phyloP scores from a whole-genome alignment of 92 coral and sea anemone species.

The Porites rus region DNA sequence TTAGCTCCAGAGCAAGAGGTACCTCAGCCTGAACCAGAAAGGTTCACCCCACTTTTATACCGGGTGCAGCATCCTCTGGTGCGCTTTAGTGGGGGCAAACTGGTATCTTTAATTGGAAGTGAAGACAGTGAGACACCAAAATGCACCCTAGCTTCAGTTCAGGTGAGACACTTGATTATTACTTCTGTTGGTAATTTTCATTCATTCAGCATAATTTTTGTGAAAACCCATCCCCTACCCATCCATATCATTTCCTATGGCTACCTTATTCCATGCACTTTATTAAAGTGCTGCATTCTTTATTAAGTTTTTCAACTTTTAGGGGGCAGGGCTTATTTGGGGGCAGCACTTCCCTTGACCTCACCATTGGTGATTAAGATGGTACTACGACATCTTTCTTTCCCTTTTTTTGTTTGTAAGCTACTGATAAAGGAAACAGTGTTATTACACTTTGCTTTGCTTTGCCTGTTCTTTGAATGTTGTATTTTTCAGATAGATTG shows the following conservation, averaged over 20 bases:
- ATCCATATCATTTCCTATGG: no score
- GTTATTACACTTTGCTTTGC: not conserved
- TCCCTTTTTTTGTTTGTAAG: not conserved
- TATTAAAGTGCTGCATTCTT: no score
- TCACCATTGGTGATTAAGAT: no score
- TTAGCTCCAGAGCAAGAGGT: conserved; percentile 2
- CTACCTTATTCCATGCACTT: no score
- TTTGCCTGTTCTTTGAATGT: not conserved
- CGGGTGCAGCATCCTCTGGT: conserved; percentile 38
- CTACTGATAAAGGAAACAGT: not conserved
- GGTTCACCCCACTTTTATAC: conserved; percentile 36
- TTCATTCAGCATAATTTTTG: no score
- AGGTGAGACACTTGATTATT: conserved; percentile 10
- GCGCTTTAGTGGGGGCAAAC: conserved; percentile 28
- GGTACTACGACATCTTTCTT: no score
- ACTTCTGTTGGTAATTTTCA: not conserved
- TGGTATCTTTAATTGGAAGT: conserved; percentile 28
- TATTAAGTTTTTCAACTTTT: no score
- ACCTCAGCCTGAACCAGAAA: conserved; percentile 4
- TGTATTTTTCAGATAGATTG: not conserved
- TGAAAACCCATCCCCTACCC: no score
- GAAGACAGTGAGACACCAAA: conserved; percentile 31
- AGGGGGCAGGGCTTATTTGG: no score
- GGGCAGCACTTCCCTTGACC: no score
- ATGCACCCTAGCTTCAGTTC: conserved; percentile 34